phyloP scores from a whole-genome alignment of 1,140 invertebrate genomes.

The Orchesella cincta region DNA sequence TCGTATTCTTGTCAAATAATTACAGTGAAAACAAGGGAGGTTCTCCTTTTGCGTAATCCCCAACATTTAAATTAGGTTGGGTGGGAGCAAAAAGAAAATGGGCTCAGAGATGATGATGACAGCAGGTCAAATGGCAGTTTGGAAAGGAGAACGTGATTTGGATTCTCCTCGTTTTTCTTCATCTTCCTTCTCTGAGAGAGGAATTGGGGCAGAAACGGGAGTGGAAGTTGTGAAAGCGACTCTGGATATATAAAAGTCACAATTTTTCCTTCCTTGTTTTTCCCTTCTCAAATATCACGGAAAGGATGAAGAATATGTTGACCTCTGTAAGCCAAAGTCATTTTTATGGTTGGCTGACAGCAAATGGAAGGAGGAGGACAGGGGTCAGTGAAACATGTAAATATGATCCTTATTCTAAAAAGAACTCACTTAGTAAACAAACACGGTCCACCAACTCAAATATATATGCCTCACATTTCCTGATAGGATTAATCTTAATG shows the following conservation, averaged over 20 bases:
- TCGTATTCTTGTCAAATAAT: too few relatives aligned
- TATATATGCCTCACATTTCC: too few relatives aligned
- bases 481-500: too few relatives aligned
- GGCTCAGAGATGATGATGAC: too few relatives aligned
- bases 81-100: too few relatives aligned
- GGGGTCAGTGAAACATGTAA: too few relatives aligned
- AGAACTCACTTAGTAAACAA: too few relatives aligned
- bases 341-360: neutral
- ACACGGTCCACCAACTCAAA: neutral
- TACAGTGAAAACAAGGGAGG: too few relatives aligned
- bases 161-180: neutral
- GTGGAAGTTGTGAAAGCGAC: neutral
- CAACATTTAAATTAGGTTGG: too few relatives aligned
- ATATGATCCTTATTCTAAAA: neutral
- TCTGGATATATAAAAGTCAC: neutral
- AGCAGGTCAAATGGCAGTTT: too few relatives aligned
- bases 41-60: too few relatives aligned
- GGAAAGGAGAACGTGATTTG: slow-evolving; percentile 17
- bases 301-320: neutral
- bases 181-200: neutral
- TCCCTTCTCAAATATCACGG: neutral
- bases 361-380: neutral
- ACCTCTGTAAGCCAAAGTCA: neutral
- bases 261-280: neutral
- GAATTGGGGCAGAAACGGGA: slow-evolving; percentile 12